Evolutionary conservation across 2,113 vertebrate genomes (phyloP).

Genomic region (Ictalurus punctatus): DNA sequence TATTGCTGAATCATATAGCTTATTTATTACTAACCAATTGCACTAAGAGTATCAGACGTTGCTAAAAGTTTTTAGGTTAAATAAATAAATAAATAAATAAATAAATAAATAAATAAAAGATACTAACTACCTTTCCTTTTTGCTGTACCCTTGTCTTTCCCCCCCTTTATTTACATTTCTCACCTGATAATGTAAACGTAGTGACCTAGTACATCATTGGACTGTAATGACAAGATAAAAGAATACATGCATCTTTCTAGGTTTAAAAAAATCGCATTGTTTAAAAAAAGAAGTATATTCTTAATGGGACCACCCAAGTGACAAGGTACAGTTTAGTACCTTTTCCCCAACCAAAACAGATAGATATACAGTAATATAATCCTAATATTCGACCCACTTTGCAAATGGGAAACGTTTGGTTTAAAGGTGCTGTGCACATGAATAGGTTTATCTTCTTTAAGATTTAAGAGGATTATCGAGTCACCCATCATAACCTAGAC

Average conservation of each 20-base stretch:
- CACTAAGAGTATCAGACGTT: background rate
- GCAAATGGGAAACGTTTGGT: constrained; percentile 30
- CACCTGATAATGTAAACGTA: background rate
- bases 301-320: background rate
- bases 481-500: constrained; percentile 55
- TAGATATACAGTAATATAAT: background rate
- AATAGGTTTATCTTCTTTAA: constrained; percentile 38
- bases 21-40: background rate
- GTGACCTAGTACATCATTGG: background rate
- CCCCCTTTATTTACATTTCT: background rate
- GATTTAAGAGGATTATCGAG: constrained; percentile 56
- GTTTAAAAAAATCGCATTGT: too few relatives aligned
- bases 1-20: background rate
- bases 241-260: background rate
- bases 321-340: background rate
- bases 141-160: background rate
- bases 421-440: constrained; percentile 35
- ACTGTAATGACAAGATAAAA: background rate
- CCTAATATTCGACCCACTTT: background rate
- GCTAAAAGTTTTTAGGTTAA: background rate
- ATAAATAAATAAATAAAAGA: too few relatives aligned
- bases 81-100: background rate
- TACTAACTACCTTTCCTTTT: background rate
- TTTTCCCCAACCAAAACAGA: background rate
- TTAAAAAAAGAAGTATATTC: background rate